phyloP scores from a whole-genome alignment of 2,888 invertebrate genomes.

The Busseola fusca region DNA sequence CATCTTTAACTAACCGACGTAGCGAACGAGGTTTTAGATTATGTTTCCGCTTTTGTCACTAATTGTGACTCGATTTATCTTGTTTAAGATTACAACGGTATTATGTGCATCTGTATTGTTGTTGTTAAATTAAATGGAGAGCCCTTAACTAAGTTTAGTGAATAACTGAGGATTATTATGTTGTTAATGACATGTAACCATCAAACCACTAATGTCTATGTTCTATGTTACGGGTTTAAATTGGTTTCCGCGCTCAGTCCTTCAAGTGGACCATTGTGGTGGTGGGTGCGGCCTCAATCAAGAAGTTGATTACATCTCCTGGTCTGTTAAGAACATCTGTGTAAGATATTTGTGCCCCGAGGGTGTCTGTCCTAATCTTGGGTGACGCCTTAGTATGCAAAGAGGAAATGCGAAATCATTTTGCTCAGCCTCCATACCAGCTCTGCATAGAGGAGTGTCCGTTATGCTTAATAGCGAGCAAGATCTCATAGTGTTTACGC shows the following conservation, averaged over 20 bases:
- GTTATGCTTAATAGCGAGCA: background rate
- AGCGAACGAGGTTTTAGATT: slow-evolving; percentile 50
- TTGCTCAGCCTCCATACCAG: background rate
- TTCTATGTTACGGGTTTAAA: too few relatives aligned
- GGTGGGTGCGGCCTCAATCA: too few relatives aligned
- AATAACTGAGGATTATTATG: background rate
- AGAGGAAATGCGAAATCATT: background rate
- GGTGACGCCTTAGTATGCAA: background rate
- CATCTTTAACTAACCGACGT: slow-evolving; percentile 37
- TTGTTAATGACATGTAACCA: background rate
- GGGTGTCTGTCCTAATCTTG: background rate
- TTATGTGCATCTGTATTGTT: slow-evolving; percentile 9
- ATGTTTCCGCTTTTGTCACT: slow-evolving; percentile 50
- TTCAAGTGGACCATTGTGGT: background rate
- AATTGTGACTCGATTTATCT: slow-evolving; percentile 48
- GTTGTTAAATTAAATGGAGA: background rate
- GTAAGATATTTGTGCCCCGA: background rate
- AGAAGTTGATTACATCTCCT: background rate
- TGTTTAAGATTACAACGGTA: slow-evolving; percentile 25
- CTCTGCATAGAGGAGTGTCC: background rate
- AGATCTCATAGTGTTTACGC: background rate
- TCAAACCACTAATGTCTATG: background rate
- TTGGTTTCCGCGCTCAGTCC: background rate
- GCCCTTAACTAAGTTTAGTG: background rate
- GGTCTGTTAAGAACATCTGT: background rate